Percentiles rank a stretch among this genome's conserved stretches.
Evolutionary conservation across 2,797 vertebrate genomes (phyloP).

Genomic region (Apogon hyalosoma): DNA sequence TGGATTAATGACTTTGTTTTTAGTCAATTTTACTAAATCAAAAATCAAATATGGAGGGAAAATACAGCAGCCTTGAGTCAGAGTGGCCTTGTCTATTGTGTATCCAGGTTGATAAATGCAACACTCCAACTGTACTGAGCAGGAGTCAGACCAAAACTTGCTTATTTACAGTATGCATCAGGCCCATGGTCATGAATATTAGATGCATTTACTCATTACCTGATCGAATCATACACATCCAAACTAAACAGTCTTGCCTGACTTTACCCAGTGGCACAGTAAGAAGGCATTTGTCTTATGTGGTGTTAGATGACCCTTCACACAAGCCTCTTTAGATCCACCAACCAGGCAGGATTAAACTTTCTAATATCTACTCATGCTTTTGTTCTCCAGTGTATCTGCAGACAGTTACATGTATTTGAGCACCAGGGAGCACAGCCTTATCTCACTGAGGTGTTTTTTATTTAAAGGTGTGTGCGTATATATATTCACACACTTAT

Average conservation of each 20-base stretch:
- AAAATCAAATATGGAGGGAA: conserved; percentile 1
- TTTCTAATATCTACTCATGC: not conserved
- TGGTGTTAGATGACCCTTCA: not conserved
- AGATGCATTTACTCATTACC: conserved; percentile 52
- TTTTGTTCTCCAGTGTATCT: not conserved
- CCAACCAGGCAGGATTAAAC: not conserved
- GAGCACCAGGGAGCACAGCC: not conserved
- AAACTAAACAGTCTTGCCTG: conserved; percentile 41
- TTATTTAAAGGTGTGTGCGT: not conserved
- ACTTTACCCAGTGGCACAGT: conserved; percentile 24
- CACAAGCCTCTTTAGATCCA: not conserved
- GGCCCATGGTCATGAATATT: conserved; percentile 58
- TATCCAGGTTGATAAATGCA: conserved; percentile 61
- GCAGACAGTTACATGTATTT: conserved; percentile 15
- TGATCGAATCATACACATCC: conserved; percentile 32
- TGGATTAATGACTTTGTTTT: not conserved
- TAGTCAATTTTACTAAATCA: conserved; percentile 12
- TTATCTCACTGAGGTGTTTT: conserved; percentile 10
- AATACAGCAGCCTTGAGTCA: conserved; percentile 3
- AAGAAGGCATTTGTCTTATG: conserved; percentile 28
- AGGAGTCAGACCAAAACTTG: conserved; percentile 32
- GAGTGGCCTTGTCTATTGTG: conserved; percentile 37
- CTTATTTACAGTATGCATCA: conserved; percentile 43
- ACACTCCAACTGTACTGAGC: conserved; percentile 19
- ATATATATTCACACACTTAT: no score